phyloP scores from a whole-genome alignment of 2,888 invertebrate genomes.

The Dryadula phaetusa region DNA sequence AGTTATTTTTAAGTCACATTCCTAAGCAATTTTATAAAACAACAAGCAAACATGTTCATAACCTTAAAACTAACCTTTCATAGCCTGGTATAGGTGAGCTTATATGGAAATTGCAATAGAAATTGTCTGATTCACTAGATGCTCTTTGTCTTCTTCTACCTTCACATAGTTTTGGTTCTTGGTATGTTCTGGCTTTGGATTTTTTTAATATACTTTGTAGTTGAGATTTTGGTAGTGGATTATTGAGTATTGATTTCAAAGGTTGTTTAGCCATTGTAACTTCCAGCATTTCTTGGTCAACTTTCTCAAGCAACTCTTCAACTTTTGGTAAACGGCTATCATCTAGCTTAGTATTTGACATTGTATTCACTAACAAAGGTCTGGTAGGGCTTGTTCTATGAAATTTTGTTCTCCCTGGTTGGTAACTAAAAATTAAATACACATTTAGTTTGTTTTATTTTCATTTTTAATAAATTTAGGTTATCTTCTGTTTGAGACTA shows the following conservation, averaged over 20 bases:
- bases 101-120: constrained; percentile 63
- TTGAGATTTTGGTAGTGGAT: constrained; percentile 68
- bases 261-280: constrained; percentile 70
- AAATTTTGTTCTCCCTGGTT: constrained; percentile 68
- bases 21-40: not conserved
- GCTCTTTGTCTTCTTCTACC: constrained; percentile 77
- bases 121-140: constrained; percentile 79
- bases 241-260: constrained; percentile 79
- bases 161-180: constrained; percentile 64
- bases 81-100: constrained; percentile 67
- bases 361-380: constrained; percentile 68
- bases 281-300: constrained; percentile 76
- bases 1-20: constrained; percentile 2
- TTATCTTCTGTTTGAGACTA: constrained; percentile 42
- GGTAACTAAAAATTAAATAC: constrained; percentile 58
- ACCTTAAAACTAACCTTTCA: constrained; percentile 64
- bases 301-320: constrained; percentile 75
- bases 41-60: constrained; percentile 27
- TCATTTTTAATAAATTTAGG: constrained; percentile 30
- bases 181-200: constrained; percentile 66
- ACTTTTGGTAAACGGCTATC: constrained; percentile 75
- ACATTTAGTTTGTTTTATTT: not conserved
- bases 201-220: constrained; percentile 76
- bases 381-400: constrained; percentile 69
- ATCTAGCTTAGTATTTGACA: constrained; percentile 73